These are phyloP conservation scores for Volucella inflata DNA, from an alignment of 2,888 invertebrate genomes.

Conservation along the genomic window DNA sequence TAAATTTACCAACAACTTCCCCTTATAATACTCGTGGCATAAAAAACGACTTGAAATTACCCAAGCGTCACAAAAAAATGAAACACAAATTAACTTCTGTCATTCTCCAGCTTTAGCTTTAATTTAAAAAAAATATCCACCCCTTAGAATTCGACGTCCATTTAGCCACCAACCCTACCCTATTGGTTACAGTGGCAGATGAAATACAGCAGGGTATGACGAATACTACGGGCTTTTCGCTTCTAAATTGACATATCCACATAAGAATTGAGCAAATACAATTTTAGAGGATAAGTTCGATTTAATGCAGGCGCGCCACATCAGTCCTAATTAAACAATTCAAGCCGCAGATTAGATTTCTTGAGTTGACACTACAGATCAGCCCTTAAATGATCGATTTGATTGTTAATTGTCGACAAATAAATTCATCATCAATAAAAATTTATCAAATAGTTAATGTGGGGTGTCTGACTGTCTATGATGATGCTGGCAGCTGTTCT, in stretches of 20 bases:
- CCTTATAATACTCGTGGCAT: conserved; percentile 13
- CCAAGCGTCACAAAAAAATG: conserved; percentile 29
- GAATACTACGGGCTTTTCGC: background rate
- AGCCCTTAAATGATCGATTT: conserved; percentile 54
- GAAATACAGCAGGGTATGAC: background rate
- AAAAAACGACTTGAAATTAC: conserved; percentile 42
- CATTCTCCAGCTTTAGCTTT: conserved; percentile 44
- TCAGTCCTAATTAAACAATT: conserved; percentile 51
- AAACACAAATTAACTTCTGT: conserved; percentile 42
- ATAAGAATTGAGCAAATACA: conserved; percentile 41
- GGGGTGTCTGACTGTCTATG: background rate
- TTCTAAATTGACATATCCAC: conserved; percentile 26
- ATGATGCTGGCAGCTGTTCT: conserved; percentile 49
- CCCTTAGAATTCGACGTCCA: conserved; percentile 11
- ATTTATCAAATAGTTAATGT: conserved; percentile 19
- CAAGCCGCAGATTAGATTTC: conserved; percentile 12
- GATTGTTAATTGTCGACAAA: conserved; percentile 62
- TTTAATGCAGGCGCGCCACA: conserved; percentile 10
- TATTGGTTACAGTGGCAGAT: conserved; percentile 21
- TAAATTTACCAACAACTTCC: conserved; percentile 11
- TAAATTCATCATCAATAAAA: conserved; percentile 67
- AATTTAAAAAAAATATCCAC: conserved; percentile 32
- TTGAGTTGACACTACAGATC: conserved; percentile 55
- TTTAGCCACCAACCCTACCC: conserved; percentile 25
- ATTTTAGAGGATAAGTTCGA: background rate